phyloP scores from a whole-genome alignment of 2,797 vertebrate species.

The Protonibea diacanthus region DNA sequence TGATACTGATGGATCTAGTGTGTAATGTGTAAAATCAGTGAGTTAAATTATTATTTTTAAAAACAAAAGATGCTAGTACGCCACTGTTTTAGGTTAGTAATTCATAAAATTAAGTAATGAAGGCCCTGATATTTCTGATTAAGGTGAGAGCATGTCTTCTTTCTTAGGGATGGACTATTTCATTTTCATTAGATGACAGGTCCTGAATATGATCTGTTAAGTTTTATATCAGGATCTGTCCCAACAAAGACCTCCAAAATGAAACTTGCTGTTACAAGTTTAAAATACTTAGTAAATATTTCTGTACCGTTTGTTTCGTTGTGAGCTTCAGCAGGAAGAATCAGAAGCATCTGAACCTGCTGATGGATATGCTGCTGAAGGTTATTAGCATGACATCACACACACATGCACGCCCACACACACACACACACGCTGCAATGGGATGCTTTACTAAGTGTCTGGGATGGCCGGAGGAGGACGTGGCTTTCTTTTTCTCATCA shows the following conservation, averaged over 20 bases:
- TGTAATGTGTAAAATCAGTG: too few species aligned
- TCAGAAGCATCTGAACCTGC: constrained; percentile 40
- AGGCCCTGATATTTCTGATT: neutral
- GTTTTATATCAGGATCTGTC: neutral
- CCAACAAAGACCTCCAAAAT: neutral
- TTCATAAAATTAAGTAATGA: neutral
- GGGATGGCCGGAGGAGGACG: neutral
- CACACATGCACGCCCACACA: constrained; percentile 14
- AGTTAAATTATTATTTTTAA: too few species aligned
- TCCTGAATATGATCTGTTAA: neutral
- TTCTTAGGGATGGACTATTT: neutral
- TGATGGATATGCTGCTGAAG: neutral
- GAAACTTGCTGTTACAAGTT: neutral
- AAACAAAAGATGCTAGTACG: neutral
- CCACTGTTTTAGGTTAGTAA: too few species aligned
- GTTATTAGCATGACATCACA: constrained; percentile 14
- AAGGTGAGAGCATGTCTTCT: neutral
- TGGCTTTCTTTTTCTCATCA: neutral
- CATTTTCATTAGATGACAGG: too few species aligned
- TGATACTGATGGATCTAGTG: neutral
- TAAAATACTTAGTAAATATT: neutral
- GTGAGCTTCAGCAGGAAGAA: constrained; percentile 41
- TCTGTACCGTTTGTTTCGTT: constrained; percentile 3
- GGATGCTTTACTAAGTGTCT: neutral
- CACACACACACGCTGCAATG: neutral